Evolutionary conservation across 2,797 vertebrate species (phyloP).

Genomic region (Adelosebastes latens): DNA sequence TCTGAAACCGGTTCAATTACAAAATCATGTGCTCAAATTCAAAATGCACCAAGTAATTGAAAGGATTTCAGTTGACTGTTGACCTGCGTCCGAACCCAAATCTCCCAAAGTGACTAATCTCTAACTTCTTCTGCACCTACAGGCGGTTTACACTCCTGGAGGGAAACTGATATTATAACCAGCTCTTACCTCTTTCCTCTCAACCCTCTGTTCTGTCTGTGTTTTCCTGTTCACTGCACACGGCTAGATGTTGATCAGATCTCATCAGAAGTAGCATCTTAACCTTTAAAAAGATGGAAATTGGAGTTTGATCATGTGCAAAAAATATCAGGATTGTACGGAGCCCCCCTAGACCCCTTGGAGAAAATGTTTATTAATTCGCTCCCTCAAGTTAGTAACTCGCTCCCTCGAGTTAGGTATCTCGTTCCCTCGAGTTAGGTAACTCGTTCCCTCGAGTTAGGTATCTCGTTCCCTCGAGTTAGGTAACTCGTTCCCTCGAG

Average conservation of each 20-base stretch:
- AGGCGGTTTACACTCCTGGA: conserved; percentile 47
- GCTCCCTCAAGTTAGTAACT: fast-evolving
- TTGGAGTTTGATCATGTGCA: not conserved
- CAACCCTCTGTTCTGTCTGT: conserved; percentile 7
- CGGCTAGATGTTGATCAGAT: conserved; percentile 31
- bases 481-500: too few species aligned
- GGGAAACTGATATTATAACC: conserved; percentile 30
- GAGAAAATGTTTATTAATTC: fast-evolving
- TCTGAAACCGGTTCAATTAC: conserved; percentile 32
- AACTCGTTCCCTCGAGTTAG: too few species aligned
- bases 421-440: too few species aligned
- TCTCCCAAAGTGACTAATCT: conserved; percentile 27
- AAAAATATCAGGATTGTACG: not conserved
- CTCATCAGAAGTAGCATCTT: not conserved
- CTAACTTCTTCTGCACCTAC: conserved; percentile 42
- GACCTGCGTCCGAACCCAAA: not conserved
- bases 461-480: too few species aligned
- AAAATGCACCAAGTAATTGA: conserved; percentile 23
- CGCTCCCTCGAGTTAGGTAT: too few species aligned
- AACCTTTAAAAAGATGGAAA: not conserved
- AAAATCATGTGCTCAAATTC: not conserved
- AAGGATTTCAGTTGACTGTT: conserved; percentile 30
- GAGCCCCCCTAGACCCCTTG: fast-evolving
- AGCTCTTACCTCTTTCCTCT: not conserved
- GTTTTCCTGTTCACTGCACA: conserved; percentile 47